Base-by-base conservation (phyloP, 1,140 invertebrate genomes). In the Harlomillsia oculata region DNA sequence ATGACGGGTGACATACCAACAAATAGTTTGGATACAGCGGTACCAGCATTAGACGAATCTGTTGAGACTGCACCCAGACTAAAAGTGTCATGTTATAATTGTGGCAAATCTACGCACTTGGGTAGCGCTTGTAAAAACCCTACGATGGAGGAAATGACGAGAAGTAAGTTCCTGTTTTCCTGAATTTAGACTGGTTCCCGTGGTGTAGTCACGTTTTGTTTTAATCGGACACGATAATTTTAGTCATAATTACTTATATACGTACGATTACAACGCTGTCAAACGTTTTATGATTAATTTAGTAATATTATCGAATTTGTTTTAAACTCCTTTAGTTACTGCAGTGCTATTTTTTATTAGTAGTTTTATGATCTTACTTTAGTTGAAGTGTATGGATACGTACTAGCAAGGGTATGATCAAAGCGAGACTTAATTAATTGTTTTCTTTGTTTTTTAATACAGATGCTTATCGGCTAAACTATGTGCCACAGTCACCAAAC, bases 91-190 rank as follows among this genome's bases (percentile, higher is more conserved):
- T 82, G 80, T 66, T 86, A 80, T 70, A 87, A 87, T 67, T 87
- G 84, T 71, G 84, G 84, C 34, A 82, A 80, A 26, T 75, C 78
- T 44, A 82, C 75, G 50, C 89, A 94, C 70, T 74, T 78, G n/a
- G 86, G 86, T 1, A 72, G 77, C 56, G 88, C 91, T 32, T 94
- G 89, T 70, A 83, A 83, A 61, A 86, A 89, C 68, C 81, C 82
- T 50, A 87, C 85, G 6, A 88, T 91, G 78, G 88, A 93, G 68
- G 86, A 89, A 71, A 82, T 89, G 68, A 88, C 85, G n/a, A 79
- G 76, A 64, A 71, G 62, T 64, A 52, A 60, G 50, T 53, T 41
- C 13, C n/a, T n/a, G n/a, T n/a, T n/a, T n/a, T n/a, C n/a, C n/a
- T n/a, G n/a, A n/a, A n/a, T n/a, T n/a, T n/a, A n/a, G n/a, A n/a